Evolutionary conservation across 2,888 invertebrate genomes (phyloP).

Genomic region (Trissolcus brochymenae): DNA sequence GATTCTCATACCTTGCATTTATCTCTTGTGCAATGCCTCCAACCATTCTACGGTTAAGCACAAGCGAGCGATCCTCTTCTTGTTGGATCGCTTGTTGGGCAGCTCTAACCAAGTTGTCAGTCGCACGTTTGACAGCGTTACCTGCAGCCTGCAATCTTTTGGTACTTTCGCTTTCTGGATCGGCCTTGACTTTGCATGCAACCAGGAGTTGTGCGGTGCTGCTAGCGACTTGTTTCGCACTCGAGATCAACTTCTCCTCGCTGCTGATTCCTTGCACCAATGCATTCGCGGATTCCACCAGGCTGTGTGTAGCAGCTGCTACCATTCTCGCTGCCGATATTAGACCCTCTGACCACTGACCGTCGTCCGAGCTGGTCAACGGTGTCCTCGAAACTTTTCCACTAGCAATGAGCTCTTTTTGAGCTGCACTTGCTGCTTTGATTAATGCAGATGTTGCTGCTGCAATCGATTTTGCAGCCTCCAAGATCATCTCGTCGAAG

Average conservation of each 20-base stretch:
- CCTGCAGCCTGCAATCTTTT: constrained; percentile 94
- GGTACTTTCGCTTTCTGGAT: constrained; percentile 95
- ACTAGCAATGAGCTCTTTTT: constrained; percentile 92
- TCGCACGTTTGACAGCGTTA: constrained; percentile 97
- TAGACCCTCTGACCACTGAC: constrained; percentile 98
- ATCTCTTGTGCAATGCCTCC: constrained; percentile 98
- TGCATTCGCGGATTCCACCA: constrained; percentile 98
- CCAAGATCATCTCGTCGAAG: constrained; percentile 99
- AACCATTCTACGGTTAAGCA: constrained; percentile 95
- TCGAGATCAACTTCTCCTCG: constrained; percentile 97
- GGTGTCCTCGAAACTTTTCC: constrained; percentile 92
- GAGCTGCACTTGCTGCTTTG: constrained; percentile 97
- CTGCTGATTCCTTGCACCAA: constrained; percentile 93
- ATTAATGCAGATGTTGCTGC: constrained; percentile 97
- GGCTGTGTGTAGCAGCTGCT: constrained; percentile 97
- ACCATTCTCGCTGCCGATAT: constrained; percentile 96
- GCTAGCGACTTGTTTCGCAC: constrained; percentile 97
- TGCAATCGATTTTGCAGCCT: constrained; percentile 98
- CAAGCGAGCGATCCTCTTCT: constrained; percentile 93
- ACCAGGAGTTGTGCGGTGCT: constrained; percentile 98
- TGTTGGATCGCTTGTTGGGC: constrained; percentile 94
- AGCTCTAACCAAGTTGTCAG: constrained; percentile 96
- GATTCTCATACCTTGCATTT: constrained; percentile 79
- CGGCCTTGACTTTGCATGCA: constrained; percentile 99
- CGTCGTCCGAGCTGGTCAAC: constrained; percentile 92